Conservation (phyloP, 2,888 invertebrate species). For the Oxytorus armatus region DNA sequence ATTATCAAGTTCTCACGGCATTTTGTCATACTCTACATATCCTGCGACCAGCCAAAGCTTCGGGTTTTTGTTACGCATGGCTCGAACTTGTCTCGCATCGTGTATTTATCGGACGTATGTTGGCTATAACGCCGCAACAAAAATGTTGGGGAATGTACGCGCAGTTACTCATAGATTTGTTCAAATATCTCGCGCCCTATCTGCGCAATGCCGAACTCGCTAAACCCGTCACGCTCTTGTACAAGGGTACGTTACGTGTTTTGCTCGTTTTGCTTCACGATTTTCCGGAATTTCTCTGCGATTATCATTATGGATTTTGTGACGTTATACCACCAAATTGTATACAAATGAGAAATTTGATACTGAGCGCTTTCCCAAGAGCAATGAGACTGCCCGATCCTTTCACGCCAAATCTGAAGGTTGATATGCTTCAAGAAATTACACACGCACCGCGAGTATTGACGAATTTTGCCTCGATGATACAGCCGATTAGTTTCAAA, state of each 20-base stretch:
- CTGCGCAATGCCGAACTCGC: conserved; percentile 98
- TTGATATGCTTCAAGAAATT: conserved; percentile 96
- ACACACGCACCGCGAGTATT: conserved; percentile 94
- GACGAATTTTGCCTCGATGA: conserved; percentile 94
- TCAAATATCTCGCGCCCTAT: conserved; percentile 98
- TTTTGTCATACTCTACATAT: conserved; percentile 98
- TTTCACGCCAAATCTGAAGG: conserved; percentile 98
- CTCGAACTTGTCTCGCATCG: conserved; percentile 98
- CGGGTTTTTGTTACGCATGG: conserved; percentile 99
- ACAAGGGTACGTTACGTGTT: conserved; percentile 98
- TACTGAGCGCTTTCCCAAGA: conserved; percentile 98
- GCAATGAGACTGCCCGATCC: conserved; percentile 99
- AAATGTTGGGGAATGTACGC: conserved; percentile 99
- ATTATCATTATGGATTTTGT: conserved; percentile 99
- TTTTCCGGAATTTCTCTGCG: conserved; percentile 99
- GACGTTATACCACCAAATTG: conserved; percentile 99
- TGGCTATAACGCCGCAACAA: conserved; percentile 96
- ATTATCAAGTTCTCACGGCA: conserved; percentile 96
- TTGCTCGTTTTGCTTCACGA: conserved; percentile 98
- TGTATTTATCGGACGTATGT: conserved; percentile 96
- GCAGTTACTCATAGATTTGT: conserved; percentile 96
- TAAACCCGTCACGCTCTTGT: conserved; percentile 96
- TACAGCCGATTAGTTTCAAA: conserved; percentile 95
- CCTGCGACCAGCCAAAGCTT: conserved; percentile 95
- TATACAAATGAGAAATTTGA: conserved; percentile 99